Percentiles rank a stretch among this genome's conserved stretches.
Conservation (phyloP, 2,797 vertebrate genomes). For the Glyptemys insculpta region DNA sequence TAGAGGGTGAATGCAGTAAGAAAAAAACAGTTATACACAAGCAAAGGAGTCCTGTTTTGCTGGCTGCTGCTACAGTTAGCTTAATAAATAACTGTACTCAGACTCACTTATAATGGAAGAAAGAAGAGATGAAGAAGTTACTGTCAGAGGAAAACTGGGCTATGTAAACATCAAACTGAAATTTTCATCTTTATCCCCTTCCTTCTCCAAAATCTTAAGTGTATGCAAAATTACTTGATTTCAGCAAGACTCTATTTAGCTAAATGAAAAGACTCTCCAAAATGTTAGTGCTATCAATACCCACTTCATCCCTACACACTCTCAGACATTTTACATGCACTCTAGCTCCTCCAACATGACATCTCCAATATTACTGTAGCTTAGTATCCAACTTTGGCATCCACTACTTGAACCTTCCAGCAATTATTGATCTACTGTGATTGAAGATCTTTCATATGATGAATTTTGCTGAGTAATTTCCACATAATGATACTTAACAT, state of each 20-base stretch:
- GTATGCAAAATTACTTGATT: constrained; percentile 12
- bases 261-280: constrained; percentile 25
- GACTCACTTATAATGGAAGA: background rate
- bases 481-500: rapidly evolving
- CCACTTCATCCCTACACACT: background rate
- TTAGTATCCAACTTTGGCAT: background rate
- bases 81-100: background rate
- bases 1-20: background rate
- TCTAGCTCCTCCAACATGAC: background rate
- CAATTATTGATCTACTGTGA: rapidly evolving
- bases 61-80: background rate
- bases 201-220: constrained; percentile 24
- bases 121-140: background rate
- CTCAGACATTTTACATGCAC: background rate
- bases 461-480: background rate
- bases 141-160: background rate
- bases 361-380: background rate
- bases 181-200: background rate
- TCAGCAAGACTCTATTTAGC: constrained; percentile 23
- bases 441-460: background rate
- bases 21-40: background rate
- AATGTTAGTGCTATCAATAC: background rate
- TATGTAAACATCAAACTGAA: background rate
- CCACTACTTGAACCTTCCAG: background rate
- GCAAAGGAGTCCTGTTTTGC: background rate